Evolutionary conservation across 1,140 invertebrate species (phyloP).

Genomic region (Leptoteleia sp.): DNA sequence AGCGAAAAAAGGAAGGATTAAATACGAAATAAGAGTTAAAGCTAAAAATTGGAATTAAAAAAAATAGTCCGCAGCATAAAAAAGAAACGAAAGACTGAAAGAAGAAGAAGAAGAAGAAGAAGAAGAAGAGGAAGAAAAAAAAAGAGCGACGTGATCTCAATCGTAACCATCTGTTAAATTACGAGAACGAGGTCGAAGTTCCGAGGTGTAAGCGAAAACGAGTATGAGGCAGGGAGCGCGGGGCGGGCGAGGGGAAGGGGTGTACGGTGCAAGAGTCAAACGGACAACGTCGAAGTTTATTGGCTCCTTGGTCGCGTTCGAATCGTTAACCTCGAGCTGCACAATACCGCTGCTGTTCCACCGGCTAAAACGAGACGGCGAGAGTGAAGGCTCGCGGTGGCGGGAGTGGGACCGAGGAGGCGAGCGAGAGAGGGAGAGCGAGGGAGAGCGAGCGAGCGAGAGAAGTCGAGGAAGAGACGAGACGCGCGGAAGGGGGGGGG

Average conservation of each 20-base stretch:
- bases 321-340: conserved; percentile 65
- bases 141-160: conserved; percentile 56
- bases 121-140: conserved; percentile 22
- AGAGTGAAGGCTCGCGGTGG: too few species aligned
- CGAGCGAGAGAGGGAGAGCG: too few species aligned
- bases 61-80: background rate
- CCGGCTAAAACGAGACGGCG: conserved; percentile 36
- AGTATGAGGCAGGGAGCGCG: conserved; percentile 20
- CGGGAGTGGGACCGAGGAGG: background rate
- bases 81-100: background rate
- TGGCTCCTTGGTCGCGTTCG: conserved; percentile 68
- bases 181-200: conserved; percentile 63
- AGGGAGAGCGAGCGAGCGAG: too few species aligned
- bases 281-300: conserved; percentile 70
- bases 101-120: conserved; percentile 3
- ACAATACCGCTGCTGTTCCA: conserved; percentile 67
- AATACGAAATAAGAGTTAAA: conserved; percentile 9
- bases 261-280: conserved; percentile 55
- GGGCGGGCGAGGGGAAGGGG: conserved; percentile 1
- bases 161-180: conserved; percentile 65
- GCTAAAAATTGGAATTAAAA: background rate
- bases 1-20: conserved; percentile 4
- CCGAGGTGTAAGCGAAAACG: conserved; percentile 63
- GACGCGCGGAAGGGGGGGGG: conserved; percentile 18
- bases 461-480: conserved; percentile 15